Percentiles rank a stretch among this genome's conserved stretches.
Evolutionary conservation across 2,888 invertebrate genomes (phyloP).

Genomic region (Macrophya annulata): DNA sequence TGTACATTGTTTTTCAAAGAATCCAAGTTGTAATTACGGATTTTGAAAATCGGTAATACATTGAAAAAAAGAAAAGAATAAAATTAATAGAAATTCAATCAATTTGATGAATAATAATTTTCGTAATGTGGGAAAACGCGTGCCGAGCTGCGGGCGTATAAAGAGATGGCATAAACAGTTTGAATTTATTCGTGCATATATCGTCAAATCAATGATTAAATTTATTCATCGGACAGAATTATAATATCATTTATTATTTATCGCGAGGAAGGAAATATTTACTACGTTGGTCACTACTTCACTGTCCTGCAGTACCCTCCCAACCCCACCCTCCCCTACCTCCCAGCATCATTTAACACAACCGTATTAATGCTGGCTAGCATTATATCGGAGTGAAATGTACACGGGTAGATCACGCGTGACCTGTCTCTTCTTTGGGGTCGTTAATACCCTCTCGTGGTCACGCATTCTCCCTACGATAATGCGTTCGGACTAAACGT

Average conservation of each 20-base stretch:
- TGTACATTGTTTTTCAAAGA: not conserved
- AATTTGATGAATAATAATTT: constrained; percentile 46
- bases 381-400: not conserved
- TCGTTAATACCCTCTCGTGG: constrained; percentile 47
- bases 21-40: not conserved
- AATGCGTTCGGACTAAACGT: constrained; percentile 23
- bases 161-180: constrained; percentile 17
- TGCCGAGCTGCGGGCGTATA: constrained; percentile 9
- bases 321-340: too few species aligned
- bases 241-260: constrained; percentile 35
- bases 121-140: constrained; percentile 27
- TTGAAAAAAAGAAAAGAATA: not conserved
- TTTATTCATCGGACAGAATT: constrained; percentile 36
- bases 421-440: constrained; percentile 43
- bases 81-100: not conserved
- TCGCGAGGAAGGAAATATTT: constrained; percentile 18
- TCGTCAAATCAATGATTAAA: not conserved
- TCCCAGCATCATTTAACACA: not conserved
- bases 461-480: constrained; percentile 48
- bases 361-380: not conserved
- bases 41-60: not conserved
- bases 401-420: constrained; percentile 36
- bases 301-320: not conserved
- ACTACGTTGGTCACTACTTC: not conserved
- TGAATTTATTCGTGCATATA: constrained; percentile 36